Percentiles rank a stretch among this genome's conserved stretches.
phyloP scores from a whole-genome alignment of 2,888 invertebrate species.

The Campopleginae sp. region DNA sequence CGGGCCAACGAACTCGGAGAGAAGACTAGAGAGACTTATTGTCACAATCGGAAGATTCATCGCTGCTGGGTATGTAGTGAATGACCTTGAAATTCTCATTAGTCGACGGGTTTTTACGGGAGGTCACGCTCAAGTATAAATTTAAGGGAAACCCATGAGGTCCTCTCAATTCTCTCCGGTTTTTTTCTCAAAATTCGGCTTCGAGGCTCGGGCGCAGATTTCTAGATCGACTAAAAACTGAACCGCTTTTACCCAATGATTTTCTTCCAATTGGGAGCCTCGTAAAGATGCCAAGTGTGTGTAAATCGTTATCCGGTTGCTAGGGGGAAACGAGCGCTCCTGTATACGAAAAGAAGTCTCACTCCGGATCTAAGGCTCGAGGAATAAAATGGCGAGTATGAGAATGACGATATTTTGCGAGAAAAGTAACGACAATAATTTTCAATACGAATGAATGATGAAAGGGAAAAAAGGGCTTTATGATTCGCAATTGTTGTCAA shows the following conservation, averaged over 20 bases:
- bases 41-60: background rate
- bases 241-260: background rate
- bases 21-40: background rate
- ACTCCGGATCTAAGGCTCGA: background rate
- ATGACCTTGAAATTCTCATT: background rate
- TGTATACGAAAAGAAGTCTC: background rate
- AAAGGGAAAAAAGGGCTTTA: background rate
- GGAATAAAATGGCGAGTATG: background rate
- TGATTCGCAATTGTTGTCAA: background rate
- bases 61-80: background rate
- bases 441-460: background rate
- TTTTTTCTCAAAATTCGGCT: background rate
- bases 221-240: background rate
- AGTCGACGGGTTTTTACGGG: background rate
- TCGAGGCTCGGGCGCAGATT: background rate
- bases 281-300: background rate
- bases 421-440: background rate
- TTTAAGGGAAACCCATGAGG: background rate
- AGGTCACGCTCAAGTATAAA: background rate
- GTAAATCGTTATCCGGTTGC: background rate
- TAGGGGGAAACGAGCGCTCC: background rate
- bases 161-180: background rate
- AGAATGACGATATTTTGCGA: background rate
- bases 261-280: background rate
- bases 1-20: constrained; percentile 21